Evolutionary conservation across 2,797 vertebrate species (phyloP), one percentile per base, ranked within the genome.

Genomic region (Platyrinchus mystaceus): DNA sequence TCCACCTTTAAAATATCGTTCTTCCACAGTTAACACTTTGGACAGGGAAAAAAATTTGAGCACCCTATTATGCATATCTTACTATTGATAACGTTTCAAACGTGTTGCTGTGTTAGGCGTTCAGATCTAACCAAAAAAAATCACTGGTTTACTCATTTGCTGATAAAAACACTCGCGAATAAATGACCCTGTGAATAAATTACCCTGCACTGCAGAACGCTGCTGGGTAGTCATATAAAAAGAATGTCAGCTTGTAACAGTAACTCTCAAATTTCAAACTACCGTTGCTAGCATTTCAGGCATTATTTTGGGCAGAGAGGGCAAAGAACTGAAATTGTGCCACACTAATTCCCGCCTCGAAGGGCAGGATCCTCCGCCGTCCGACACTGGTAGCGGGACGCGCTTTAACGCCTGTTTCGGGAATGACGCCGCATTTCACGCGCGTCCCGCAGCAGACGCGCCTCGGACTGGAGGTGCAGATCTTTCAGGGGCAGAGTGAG

Each of bases 191-290:
- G 5, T 5, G 58, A 92, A 96, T 90, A 91, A 78, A 87, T 37
- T 50, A 89, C 71, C 76, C 64, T 20, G 77, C 56, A 19, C 41
- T 7, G 53, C 67, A 74, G 68, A 88, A 87, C 36, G 58, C 93
- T 36, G 73, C 70, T 68, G 93, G 84, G 36, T 79, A 94, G 84
- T 71, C 73, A 34, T 10, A 58, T 50, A 46, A 78, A 90, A 88
- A 90, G 49, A 84, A 83, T 94, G 87, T 89, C 95, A 81, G 91
- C 69, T 96, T 96, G 75, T 81, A 85, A 93, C 95, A 97, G 58
- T 93, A 76, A 84, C 41, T 70, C 64, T 93, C 90, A 83, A 62
- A 94, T 96, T 96, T 95, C 95, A 93, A 93, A 67, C 83, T 84
- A 73, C 85, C 14, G 7, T 34, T 34, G 70, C 73, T 27, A 91